phyloP scores from a whole-genome alignment of 2,113 vertebrate species.

The Poeciliopsis occidentalis region DNA sequence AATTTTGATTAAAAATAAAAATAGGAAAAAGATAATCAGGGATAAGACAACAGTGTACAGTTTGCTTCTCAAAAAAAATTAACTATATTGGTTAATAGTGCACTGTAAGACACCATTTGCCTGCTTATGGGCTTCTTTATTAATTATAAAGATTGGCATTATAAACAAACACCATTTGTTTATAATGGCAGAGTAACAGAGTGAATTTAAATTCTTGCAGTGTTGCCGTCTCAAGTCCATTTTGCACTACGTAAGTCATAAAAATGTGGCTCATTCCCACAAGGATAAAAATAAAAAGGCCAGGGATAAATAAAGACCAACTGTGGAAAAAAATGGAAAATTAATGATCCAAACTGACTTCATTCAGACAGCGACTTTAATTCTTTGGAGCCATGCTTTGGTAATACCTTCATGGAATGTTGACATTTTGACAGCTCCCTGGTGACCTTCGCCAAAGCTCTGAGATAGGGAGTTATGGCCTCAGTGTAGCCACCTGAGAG shows the following conservation, averaged over 20 bases:
- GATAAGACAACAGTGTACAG: slow-evolving; percentile 22
- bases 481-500: slow-evolving; percentile 42
- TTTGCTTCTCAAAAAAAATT: slow-evolving; percentile 24
- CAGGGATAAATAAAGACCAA: slow-evolving; percentile 47
- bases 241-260: neutral
- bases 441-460: slow-evolving; percentile 66
- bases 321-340: too few relatives aligned
- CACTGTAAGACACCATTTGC: slow-evolving; percentile 17
- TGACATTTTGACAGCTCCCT: slow-evolving; percentile 57
- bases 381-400: slow-evolving; percentile 35
- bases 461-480: slow-evolving; percentile 52
- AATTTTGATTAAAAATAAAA: neutral
- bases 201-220: slow-evolving; percentile 1
- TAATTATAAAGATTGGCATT: slow-evolving; percentile 7
- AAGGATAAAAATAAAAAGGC: slow-evolving; percentile 32
- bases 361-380: slow-evolving; percentile 50
- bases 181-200: neutral
- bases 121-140: slow-evolving; percentile 15
- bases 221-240: slow-evolving; percentile 3
- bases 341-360: too few relatives aligned
- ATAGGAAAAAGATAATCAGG: slow-evolving; percentile 15
- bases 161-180: slow-evolving; percentile 18
- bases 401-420: slow-evolving; percentile 40
- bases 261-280: slow-evolving; percentile 21
- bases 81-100: slow-evolving; percentile 21